These are phyloP conservation scores for Tetheella fluctuosa DNA, from an alignment of 2,888 invertebrate genomes.

Conservation along the genomic window DNA sequence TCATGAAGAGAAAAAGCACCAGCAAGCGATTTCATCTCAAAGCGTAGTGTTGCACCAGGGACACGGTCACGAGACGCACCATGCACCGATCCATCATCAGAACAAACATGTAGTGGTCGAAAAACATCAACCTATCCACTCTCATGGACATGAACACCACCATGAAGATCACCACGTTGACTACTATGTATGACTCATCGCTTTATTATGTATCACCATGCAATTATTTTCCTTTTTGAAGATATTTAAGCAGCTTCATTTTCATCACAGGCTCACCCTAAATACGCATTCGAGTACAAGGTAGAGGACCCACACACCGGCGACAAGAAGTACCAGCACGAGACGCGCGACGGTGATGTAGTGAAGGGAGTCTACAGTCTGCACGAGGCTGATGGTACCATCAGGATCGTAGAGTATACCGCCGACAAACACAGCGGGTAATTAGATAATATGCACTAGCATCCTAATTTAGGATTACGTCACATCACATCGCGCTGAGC, in stretches of 20 bases:
- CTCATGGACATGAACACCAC: constrained; percentile 21
- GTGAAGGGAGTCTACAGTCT: constrained; percentile 82
- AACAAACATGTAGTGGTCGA: too few species aligned
- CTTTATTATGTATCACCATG: not conserved
- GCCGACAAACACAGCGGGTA: constrained; percentile 55
- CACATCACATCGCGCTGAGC: too few species aligned
- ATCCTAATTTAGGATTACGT: not conserved
- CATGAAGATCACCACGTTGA: constrained; percentile 35
- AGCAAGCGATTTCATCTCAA: constrained; percentile 16
- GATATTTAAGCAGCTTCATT: not conserved
- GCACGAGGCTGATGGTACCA: constrained; percentile 76
- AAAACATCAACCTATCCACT: constrained; percentile 39
- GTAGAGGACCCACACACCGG: constrained; percentile 65
- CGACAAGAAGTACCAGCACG: constrained; percentile 69
- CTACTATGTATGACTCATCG: constrained; percentile 28
- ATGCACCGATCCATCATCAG: constrained; percentile 14
- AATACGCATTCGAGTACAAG: constrained; percentile 40
- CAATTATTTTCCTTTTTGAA: not conserved
- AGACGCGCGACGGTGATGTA: constrained; percentile 78
- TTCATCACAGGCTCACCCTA: constrained; percentile 40
- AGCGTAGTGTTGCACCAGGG: constrained; percentile 25
- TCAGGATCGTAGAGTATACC: constrained; percentile 50
- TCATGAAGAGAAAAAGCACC: constrained; percentile 2
- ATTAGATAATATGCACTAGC: not conserved
- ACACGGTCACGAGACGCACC: constrained; percentile 27